Conservation (phyloP, 1,140 invertebrate species). For the Nymphalis io region DNA sequence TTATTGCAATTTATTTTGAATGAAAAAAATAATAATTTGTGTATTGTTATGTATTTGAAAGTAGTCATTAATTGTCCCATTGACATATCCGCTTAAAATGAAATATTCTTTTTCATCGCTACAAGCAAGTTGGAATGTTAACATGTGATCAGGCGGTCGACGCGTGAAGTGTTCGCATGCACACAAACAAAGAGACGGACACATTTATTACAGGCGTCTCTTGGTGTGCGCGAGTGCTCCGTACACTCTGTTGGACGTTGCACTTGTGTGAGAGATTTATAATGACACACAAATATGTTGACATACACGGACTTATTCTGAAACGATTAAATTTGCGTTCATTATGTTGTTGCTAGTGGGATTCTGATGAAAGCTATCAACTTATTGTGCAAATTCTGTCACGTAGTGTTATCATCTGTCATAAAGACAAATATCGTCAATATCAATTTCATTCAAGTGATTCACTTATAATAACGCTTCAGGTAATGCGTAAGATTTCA, state of each 20-base stretch:
- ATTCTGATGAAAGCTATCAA: constrained; percentile 39
- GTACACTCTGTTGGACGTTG: constrained; percentile 41
- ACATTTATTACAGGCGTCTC: neutral
- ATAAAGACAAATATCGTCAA: constrained; percentile 9
- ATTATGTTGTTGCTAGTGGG: constrained; percentile 32
- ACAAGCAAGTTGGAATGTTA: constrained; percentile 63
- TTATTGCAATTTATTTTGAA: too few species aligned
- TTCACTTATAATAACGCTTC: neutral
- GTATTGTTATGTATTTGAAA: neutral
- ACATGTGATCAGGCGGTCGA: constrained; percentile 62
- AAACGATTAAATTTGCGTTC: constrained; percentile 28
- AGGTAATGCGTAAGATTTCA: neutral
- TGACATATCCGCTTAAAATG: neutral
- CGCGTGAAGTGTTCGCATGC: constrained; percentile 54
- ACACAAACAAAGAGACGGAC: constrained; percentile 39
- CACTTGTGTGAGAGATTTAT: constrained; percentile 38
- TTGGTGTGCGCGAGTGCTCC: constrained; percentile 46
- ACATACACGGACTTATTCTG: constrained; percentile 37
- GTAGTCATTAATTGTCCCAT: neutral
- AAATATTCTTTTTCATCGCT: constrained; percentile 18
- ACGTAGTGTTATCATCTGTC: constrained; percentile 32
- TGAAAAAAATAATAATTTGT: too few species aligned
- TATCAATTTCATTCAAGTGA: constrained; percentile 18
- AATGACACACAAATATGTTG: constrained; percentile 23
- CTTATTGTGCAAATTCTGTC: constrained; percentile 40